phyloP scores from a whole-genome alignment of 2,113 vertebrate species.

The Paramormyrops kingsleyae region DNA sequence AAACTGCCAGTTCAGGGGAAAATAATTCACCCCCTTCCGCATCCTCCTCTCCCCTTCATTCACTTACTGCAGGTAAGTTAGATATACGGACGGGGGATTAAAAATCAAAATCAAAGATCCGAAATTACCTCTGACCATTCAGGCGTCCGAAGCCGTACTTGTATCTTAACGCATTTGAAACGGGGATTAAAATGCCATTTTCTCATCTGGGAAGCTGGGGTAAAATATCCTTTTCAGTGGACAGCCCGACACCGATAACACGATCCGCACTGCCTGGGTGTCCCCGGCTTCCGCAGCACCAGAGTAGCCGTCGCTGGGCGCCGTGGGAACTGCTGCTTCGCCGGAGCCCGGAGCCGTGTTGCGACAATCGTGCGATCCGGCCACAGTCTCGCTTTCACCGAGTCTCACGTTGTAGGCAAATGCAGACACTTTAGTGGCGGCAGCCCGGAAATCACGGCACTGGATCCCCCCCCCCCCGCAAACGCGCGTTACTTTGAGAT shows the following conservation, averaged over 20 bases:
- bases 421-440: not conserved
- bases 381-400: not conserved
- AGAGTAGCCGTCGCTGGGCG: not conserved
- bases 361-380: not conserved
- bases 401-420: not conserved
- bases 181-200: not conserved
- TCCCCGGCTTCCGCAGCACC: not conserved
- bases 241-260: not conserved
- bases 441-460: slow-evolving; percentile 17
- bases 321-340: not conserved
- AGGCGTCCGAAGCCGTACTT: not conserved
- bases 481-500: not conserved
- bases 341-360: not conserved
- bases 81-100: not conserved
- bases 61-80: not conserved
- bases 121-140: not conserved
- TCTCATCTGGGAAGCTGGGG: not conserved
- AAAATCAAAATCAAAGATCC: not conserved
- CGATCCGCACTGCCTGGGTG: not conserved
- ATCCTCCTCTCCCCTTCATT: not conserved
- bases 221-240: not conserved
- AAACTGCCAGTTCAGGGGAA: not conserved
- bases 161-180: not conserved
- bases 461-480: not conserved
- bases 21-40: not conserved